Base-by-base conservation (phyloP, 2,888 invertebrate species). In the Nemotelus nigrinus region DNA sequence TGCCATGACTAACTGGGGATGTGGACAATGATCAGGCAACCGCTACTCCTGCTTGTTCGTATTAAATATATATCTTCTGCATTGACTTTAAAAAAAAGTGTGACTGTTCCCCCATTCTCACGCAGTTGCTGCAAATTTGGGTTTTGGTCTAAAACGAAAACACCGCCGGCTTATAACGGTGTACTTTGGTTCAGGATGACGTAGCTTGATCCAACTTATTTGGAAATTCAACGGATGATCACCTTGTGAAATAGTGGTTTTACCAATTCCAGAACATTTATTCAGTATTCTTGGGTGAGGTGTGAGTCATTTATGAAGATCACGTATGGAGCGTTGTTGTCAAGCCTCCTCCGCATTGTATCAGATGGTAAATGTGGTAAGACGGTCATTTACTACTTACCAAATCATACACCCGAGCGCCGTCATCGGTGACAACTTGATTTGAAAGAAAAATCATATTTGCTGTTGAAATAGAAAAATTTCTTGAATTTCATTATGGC, bases 221-320 rank as follows among this genome's bases (percentile, higher is more conserved):
- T 68, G 68, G 70, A 43, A 70, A 70, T 53, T 68, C 53, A 70
- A 55, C 70, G 70, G 53, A 70, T 70, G 70, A 70, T 70, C 70
- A 70, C 70, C 70, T 70, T 70, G 70, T 43, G 70, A 70, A 70
- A 70, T 55, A 53, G 70, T 53, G 0, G 70, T 70, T 44, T 70
- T 70, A 43, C 70, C 70, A 70, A 47, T 70, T n/a, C 39, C 8
- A 53, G 70, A 53, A 44, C 3, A 6, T 70, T 70, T 55, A 70
- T 53, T 70, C 25, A 25, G 43, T 70, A 53, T 47, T 70, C 7
- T 60, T 60, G 25, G 25, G 2, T 47, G 25, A 10, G 39, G n/a
- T 48, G 8, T 70, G 70, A 70, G 55, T 70, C 70, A 70, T 70
- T 55, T 53, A 50, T 41, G 41, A 41, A 41, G 43, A 63, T 63